A percentile compares a stretch with the other conserved stretches of the same genome.
Conservation (phyloP, 2,888 invertebrate genomes). For the Pantelozetes paolii region DNA sequence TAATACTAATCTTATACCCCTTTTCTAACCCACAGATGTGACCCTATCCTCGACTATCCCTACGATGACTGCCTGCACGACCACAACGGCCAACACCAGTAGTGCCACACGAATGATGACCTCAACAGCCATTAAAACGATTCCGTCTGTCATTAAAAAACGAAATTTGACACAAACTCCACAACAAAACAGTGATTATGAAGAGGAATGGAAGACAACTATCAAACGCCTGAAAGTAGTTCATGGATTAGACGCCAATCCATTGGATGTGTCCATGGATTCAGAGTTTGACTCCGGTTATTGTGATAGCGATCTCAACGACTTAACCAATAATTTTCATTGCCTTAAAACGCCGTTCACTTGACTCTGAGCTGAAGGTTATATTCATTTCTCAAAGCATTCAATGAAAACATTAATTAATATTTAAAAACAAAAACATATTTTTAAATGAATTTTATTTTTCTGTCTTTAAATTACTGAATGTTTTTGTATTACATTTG, state of each 20-base stretch:
- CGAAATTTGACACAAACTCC: background rate
- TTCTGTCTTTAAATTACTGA: too few species aligned
- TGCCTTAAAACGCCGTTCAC: slow-evolving; percentile 41
- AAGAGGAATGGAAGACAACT: slow-evolving; percentile 35
- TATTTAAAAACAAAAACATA: too few species aligned
- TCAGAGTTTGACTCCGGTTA: slow-evolving; percentile 2
- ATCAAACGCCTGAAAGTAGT: slow-evolving; percentile 39
- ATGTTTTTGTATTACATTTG: too few species aligned
- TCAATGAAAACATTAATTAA: background rate
- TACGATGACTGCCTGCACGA: slow-evolving; percentile 24
- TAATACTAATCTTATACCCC: too few species aligned
- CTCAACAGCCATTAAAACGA: background rate
- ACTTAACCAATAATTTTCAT: slow-evolving; percentile 40
- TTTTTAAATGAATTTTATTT: too few species aligned
- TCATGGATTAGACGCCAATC: background rate
- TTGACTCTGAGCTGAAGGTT: slow-evolving; percentile 7
- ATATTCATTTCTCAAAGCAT: background rate
- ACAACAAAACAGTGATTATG: background rate
- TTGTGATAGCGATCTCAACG: slow-evolving; percentile 37
- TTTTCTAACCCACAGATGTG: slow-evolving; percentile 6
- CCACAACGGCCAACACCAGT: slow-evolving; percentile 36
- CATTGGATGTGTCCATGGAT: slow-evolving; percentile 1
- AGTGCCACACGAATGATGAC: background rate
- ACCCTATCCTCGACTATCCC: slow-evolving; percentile 14
- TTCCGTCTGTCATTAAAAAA: slow-evolving; percentile 5